phyloP scores from a whole-genome alignment of 2,113 vertebrate genomes.

The Craseonycteris thonglongyai region DNA sequence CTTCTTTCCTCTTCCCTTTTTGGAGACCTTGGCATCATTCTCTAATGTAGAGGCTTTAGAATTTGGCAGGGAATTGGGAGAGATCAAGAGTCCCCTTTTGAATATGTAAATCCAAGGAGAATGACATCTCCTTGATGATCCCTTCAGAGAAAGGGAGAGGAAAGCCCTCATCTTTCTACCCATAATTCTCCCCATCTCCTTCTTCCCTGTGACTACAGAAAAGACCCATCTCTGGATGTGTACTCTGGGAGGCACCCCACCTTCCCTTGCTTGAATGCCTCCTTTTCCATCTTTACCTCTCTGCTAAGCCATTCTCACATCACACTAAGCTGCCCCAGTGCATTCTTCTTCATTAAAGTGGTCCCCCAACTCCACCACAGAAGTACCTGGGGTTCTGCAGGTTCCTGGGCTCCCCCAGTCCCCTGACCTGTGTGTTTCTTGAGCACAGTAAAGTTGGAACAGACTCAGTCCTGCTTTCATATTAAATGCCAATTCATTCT shows the following conservation, averaged over 20 bases:
- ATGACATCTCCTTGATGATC: background rate
- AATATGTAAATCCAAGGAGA: background rate
- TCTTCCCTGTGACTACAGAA: background rate
- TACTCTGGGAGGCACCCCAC: background rate
- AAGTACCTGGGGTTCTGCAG: background rate
- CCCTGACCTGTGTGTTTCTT: background rate
- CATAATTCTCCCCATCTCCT: background rate
- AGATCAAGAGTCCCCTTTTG: background rate
- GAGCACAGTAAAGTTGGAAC: background rate
- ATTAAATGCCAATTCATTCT: background rate
- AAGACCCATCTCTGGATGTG: background rate
- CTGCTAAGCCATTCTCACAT: background rate
- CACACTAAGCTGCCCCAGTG: background rate
- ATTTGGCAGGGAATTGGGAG: background rate
- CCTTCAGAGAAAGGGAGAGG: background rate
- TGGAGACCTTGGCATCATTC: background rate
- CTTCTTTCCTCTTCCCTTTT: background rate
- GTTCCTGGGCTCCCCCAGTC: background rate
- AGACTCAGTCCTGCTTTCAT: background rate
- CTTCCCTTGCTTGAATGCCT: background rate
- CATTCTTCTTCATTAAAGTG: background rate
- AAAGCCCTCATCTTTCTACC: background rate
- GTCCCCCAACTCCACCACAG: background rate
- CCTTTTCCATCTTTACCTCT: background rate
- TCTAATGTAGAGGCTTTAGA: background rate